Percentiles rank a stretch among this genome's conserved stretches.
phyloP scores from a whole-genome alignment of 2,888 invertebrate genomes.

The Lasioglossum morio region DNA sequence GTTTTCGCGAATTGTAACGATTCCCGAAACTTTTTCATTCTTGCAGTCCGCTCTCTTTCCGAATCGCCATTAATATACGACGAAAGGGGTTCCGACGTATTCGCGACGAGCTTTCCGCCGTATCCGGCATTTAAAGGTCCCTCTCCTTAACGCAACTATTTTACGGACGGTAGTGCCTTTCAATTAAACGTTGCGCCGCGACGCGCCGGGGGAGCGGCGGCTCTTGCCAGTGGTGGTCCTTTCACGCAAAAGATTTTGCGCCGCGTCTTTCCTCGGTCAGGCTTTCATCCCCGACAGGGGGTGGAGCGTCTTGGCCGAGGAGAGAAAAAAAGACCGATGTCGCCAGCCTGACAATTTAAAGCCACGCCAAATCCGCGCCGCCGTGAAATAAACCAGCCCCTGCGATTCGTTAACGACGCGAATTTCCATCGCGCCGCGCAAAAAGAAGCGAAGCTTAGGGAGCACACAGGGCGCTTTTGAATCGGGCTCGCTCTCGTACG shows the following conservation, averaged over 20 bases:
- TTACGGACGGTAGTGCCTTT: constrained; percentile 28
- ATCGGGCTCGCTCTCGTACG: constrained; percentile 57
- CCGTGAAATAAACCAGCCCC: constrained; percentile 33
- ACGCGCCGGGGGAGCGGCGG: not conserved
- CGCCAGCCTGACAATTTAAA: constrained; percentile 32
- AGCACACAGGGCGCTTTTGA: constrained; percentile 60
- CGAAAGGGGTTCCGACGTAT: not conserved
- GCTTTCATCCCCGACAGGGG: not conserved
- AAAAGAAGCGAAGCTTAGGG: constrained; percentile 49
- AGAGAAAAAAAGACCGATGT: constrained; percentile 20
- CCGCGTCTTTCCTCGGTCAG: constrained; percentile 7
- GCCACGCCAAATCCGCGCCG: constrained; percentile 15
- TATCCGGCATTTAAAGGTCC: constrained; percentile 1
- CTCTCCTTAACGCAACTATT: constrained; percentile 31
- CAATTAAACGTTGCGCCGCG: constrained; percentile 40
- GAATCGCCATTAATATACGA: not conserved
- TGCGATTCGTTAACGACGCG: constrained; percentile 63
- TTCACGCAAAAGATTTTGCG: constrained; percentile 3
- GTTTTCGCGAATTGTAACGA: not conserved
- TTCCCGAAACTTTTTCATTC: not conserved
- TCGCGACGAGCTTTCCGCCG: not conserved
- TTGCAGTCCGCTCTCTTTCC: not conserved
- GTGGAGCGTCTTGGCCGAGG: not conserved
- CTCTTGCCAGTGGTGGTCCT: not conserved
- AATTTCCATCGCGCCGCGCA: constrained; percentile 55